Conservation (phyloP, 2,113 vertebrate species). For the Bubo scandiacus region DNA sequence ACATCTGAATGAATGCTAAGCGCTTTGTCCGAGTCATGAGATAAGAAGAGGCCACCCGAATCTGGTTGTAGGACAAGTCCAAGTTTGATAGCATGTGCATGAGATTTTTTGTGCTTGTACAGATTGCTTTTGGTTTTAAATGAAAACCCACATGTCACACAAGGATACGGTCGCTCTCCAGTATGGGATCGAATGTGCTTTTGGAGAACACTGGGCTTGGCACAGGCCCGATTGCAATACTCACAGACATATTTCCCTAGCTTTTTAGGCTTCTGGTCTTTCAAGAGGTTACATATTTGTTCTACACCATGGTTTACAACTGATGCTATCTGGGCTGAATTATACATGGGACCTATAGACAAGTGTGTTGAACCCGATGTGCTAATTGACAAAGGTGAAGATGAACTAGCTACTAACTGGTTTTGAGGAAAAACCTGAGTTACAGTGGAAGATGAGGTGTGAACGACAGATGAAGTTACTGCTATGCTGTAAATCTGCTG, state of each 20-base stretch:
- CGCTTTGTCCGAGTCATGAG: slow-evolving; percentile 91
- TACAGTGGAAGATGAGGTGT: slow-evolving; percentile 79
- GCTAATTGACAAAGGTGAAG: slow-evolving; percentile 82
- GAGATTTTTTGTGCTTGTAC: slow-evolving; percentile 99
- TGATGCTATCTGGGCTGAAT: slow-evolving; percentile 83
- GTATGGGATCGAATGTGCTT: slow-evolving; percentile 99
- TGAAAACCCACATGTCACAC: slow-evolving; percentile 97
- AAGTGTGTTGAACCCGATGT: slow-evolving; percentile 84
- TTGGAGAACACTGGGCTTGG: slow-evolving; percentile 95
- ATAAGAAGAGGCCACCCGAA: slow-evolving; percentile 82
- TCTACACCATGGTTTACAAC: slow-evolving; percentile 85
- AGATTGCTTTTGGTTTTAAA: slow-evolving; percentile 99
- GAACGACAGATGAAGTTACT: slow-evolving; percentile 76
- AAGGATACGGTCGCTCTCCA: slow-evolving; percentile 95
- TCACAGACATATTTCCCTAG: slow-evolving; percentile 96
- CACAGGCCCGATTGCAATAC: slow-evolving; percentile 93
- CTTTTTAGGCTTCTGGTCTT: slow-evolving; percentile 98
- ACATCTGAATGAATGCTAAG: slow-evolving; percentile 88
- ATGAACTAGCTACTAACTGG: slow-evolving; percentile 84
- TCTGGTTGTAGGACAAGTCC: slow-evolving; percentile 89
- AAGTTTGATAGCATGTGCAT: slow-evolving; percentile 97
- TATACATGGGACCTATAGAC: slow-evolving; percentile 84
- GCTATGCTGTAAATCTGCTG: slow-evolving; percentile 83
- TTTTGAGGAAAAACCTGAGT: slow-evolving; percentile 86
- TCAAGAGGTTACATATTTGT: slow-evolving; percentile 86